phyloP scores from a whole-genome alignment of 2,888 invertebrate species.

The Smittia aterrima region DNA sequence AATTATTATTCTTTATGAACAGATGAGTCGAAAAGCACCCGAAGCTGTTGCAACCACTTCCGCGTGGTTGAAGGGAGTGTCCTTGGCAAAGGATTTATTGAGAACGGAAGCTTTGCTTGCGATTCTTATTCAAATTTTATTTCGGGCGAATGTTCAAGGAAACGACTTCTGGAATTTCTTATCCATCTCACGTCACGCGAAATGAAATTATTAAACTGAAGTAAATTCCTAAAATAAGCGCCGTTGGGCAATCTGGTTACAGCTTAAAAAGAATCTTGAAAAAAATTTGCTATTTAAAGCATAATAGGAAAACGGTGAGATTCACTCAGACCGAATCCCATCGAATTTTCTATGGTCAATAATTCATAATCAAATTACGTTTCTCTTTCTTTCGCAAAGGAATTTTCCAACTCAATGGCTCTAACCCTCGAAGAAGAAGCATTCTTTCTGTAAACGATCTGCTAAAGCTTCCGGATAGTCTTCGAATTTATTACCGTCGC shows the following conservation, averaged over 20 bases:
- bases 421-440: background rate
- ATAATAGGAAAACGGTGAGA: background rate
- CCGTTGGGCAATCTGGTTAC: conserved; percentile 26
- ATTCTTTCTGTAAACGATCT: conserved; percentile 19
- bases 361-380: conserved; percentile 37
- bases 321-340: conserved; percentile 21
- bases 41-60: too few relatives aligned
- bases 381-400: background rate
- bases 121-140: too few relatives aligned
- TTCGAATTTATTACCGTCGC: conserved; percentile 6
- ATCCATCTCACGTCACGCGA: background rate
- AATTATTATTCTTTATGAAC: too few relatives aligned
- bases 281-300: conserved; percentile 9
- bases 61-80: too few relatives aligned
- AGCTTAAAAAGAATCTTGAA: background rate
- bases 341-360: conserved; percentile 33
- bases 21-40: background rate
- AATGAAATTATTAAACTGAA: background rate
- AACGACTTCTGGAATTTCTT: too few relatives aligned
- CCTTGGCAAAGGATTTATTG: too few relatives aligned
- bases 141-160: background rate
- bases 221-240: conserved; percentile 13
- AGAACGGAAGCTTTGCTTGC: too few relatives aligned
- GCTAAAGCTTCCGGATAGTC: background rate
- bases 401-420: conserved; percentile 35